Percentiles rank a stretch among this genome's conserved stretches.
Conservation (phyloP, 2,113 vertebrate genomes). For the Eonycteris spelaea region DNA sequence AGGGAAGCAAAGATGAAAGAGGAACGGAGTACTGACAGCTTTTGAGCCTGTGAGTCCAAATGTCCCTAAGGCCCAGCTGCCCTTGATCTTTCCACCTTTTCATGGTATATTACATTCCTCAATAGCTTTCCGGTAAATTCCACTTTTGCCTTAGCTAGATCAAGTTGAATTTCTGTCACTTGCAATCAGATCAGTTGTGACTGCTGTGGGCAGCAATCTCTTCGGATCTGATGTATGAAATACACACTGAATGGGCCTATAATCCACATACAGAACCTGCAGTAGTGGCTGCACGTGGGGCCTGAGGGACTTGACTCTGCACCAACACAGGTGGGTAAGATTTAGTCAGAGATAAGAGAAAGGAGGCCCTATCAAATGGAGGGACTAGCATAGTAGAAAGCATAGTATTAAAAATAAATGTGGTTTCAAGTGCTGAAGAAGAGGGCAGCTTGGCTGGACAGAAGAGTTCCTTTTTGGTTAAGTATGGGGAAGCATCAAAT, state of each 20-base stretch:
- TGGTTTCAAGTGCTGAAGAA: background rate
- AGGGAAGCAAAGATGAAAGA: background rate
- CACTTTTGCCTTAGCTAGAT: background rate
- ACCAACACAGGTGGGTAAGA: too few relatives aligned
- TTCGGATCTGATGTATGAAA: background rate
- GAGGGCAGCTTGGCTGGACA: background rate
- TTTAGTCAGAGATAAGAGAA: background rate
- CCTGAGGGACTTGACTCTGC: too few relatives aligned
- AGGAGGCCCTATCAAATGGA: background rate
- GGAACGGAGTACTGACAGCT: background rate
- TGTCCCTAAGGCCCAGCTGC: background rate
- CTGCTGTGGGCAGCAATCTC: background rate
- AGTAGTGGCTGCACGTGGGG: accelerated
- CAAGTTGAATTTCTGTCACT: slow-evolving; percentile 6
- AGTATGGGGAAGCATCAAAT: background rate
- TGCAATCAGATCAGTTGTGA: background rate
- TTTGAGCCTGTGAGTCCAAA: background rate
- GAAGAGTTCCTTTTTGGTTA: background rate
- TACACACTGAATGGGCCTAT: too few relatives aligned
- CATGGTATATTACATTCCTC: background rate
- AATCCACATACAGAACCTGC: background rate
- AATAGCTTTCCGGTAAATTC: background rate
- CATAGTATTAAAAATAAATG: background rate
- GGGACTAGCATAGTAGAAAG: background rate
- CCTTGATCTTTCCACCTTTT: background rate